Base-by-base conservation (phyloP, 2,888 invertebrate genomes). In the Meghimatium bilineatum region DNA sequence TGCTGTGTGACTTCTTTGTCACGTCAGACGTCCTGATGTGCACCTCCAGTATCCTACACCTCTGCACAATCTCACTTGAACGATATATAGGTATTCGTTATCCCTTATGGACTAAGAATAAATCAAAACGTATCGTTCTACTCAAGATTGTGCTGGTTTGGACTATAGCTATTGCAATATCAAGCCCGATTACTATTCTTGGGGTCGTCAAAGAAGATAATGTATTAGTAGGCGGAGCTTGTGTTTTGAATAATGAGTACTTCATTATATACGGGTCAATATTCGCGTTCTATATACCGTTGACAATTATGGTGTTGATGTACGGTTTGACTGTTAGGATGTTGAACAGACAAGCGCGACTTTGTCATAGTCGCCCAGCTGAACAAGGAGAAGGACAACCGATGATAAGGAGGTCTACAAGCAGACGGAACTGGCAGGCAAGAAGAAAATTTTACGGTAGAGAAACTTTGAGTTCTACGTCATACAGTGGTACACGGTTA, bases 231-330 rank as follows among this genome's bases (percentile, higher is more conserved):
- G 94, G 96, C 96, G 2, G 96, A 96, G 1, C 90, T 36, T 95
- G 95, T 90, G 93, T 92, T 82, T 93, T 95, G 44, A 90, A 88
- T 82, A 93, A 93, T 87, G 86, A 91, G 52, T 90, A 93, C 82
- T 94, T 94, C 89, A 92, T 97, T 94, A 95, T 97, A 85, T 97
- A 97, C 90, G 99, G 98, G 63, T 98, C 98, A 82, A 96, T 98
- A 90, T 96, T 98, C 90, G 97, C 98, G 89, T 99, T 99, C 94
- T 98, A 98, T 95, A 97, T 99, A 87, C 99, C 99, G 0, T 95
- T 99, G 88, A 95, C 96, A 71, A 98, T 99, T 88, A 99, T 99
- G 98, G 95, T 98, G 92, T 95, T 97, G 85, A 98, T 98, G n/a
- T 99, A 98, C 92, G 96, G 97, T 10, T 95, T 98, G 89, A 99